Conservation (phyloP, 2,888 invertebrate genomes). For the Cantharis lateralis region DNA sequence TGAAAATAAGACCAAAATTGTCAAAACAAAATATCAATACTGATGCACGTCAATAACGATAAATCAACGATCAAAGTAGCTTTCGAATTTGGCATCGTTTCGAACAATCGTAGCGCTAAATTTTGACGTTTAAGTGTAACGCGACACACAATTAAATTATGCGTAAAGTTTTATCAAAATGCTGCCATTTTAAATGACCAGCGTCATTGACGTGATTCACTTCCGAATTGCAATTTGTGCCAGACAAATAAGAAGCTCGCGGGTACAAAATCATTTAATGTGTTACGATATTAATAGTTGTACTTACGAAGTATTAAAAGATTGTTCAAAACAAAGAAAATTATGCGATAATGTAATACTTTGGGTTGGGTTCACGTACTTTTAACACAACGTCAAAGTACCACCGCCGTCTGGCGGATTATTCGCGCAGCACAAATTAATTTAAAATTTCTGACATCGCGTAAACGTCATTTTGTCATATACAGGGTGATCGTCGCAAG, state of each 20-base stretch:
- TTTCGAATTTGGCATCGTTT: neutral
- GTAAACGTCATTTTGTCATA: neutral
- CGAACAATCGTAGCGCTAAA: slow-evolving; percentile 14
- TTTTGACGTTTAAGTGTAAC: slow-evolving; percentile 11
- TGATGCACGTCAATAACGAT: neutral
- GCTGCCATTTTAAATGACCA: slow-evolving; percentile 44
- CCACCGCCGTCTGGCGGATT: slow-evolving; percentile 12
- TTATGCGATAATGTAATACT: slow-evolving; percentile 33
- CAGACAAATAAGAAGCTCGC: neutral
- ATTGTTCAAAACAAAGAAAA: slow-evolving; percentile 16
- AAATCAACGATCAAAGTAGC: slow-evolving; percentile 1
- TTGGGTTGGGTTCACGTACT: slow-evolving; percentile 37
- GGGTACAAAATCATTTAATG: neutral
- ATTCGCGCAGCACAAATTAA: neutral
- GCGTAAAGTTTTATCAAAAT: slow-evolving; percentile 41
- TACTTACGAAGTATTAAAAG: slow-evolving; percentile 21
- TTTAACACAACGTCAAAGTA: slow-evolving; percentile 28
- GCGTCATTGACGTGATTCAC: slow-evolving; percentile 42
- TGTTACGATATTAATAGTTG: slow-evolving; percentile 6
- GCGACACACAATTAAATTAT: slow-evolving; percentile 38
- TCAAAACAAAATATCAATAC: slow-evolving; percentile 6
- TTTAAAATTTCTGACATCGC: neutral
- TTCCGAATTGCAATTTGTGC: slow-evolving; percentile 31
- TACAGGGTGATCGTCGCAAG: neutral
- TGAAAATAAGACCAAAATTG: slow-evolving; percentile 1